A percentile compares a stretch with the other conserved stretches of the same genome.
Evolutionary conservation across 2,797 vertebrate genomes (phyloP).

Genomic region (Sebastiscus albofasciatus): DNA sequence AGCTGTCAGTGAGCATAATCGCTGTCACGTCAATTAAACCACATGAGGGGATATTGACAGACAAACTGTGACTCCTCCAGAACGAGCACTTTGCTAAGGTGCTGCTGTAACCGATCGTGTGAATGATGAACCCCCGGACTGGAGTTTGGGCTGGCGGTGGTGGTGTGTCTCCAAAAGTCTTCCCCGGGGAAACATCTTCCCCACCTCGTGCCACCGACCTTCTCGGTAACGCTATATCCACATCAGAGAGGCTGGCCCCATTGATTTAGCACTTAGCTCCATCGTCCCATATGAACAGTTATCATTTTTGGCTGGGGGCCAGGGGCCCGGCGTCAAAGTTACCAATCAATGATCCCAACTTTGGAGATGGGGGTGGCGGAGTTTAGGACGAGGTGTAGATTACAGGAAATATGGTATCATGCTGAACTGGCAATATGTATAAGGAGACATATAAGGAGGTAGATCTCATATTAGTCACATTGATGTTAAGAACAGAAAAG

Average conservation of each 20-base stretch:
- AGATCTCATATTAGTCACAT: no score
- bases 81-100: conserved; percentile 43
- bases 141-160: conserved; percentile 59
- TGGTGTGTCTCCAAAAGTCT: conserved; percentile 81
- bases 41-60: conserved; percentile 31
- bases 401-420: conserved; percentile 58
- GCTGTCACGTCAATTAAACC: conserved; percentile 42
- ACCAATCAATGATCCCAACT: conserved; percentile 80
- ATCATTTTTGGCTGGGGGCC: conserved; percentile 78
- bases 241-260: conserved; percentile 79
- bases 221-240: conserved; percentile 82
- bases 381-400: conserved; percentile 43
- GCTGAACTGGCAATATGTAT: background rate
- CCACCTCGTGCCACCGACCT: conserved; percentile 77
- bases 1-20: background rate
- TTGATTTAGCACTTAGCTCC: conserved; percentile 88
- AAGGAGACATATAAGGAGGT: background rate
- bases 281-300: conserved; percentile 85
- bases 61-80: conserved; percentile 34
- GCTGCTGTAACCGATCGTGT: conserved; percentile 73
- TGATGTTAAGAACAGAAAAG: background rate
- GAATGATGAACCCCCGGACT: conserved; percentile 70
- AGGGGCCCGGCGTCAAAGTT: conserved; percentile 80
- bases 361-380: conserved; percentile 59
- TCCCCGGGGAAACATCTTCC: conserved; percentile 80